Evolutionary conservation across 2,113 vertebrate species (phyloP).

Genomic region (Chionis minor): DNA sequence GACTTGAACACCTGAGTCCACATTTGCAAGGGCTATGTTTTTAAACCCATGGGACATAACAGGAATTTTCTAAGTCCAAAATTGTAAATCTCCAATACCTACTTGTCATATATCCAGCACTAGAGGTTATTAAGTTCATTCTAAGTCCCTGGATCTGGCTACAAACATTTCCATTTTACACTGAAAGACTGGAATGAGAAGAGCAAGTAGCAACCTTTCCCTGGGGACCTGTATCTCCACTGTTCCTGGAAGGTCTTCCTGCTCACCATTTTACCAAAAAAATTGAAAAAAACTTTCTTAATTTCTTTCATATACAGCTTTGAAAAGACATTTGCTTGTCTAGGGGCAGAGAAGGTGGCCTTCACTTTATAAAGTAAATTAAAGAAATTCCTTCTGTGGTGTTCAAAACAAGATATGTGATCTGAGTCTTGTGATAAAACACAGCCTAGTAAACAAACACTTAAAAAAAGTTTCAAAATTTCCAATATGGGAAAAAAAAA

Average conservation of each 20-base stretch:
- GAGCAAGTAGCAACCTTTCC: neutral
- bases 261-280: neutral
- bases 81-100: neutral
- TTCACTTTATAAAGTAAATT: neutral
- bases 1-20: neutral
- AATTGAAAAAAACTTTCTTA: no score
- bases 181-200: neutral
- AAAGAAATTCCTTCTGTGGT: neutral
- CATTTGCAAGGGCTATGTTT: neutral
- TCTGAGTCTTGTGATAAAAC: neutral
- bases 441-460: neutral
- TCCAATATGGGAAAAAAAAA: no score
- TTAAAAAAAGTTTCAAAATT: neutral
- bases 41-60: neutral
- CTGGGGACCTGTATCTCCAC: no score
- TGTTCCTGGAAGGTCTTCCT: neutral
- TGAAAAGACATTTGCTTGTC: neutral
- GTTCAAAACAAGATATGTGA: neutral
- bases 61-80: neutral
- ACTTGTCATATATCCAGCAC: neutral
- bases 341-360: neutral
- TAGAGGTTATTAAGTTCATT: neutral
- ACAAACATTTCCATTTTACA: neutral
- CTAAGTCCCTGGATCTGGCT: rapidly evolving
- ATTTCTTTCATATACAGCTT: no score